Base-by-base conservation (phyloP, 2,113 vertebrate species). In the Albula glossodonta region DNA sequence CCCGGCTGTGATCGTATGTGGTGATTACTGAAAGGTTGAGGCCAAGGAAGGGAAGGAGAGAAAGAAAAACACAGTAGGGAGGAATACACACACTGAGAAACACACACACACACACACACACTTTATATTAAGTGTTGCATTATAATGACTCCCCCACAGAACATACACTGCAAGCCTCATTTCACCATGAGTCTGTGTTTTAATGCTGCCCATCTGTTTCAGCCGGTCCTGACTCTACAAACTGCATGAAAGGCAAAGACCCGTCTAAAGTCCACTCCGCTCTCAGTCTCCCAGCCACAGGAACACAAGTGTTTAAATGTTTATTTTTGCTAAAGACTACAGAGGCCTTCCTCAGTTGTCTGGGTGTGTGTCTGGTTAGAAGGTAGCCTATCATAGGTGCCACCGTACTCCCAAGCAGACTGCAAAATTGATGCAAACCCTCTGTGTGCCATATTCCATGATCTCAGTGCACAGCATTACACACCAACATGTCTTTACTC, bases 1-100 rank as follows among this genome's bases (percentile, higher is more conserved):
- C 83, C 86, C 87, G 93, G 93, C 91, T 91, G 91, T 91, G 90
- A 88, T 95, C 93, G 94, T 89, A 91, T 91, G 90, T 94, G 92
- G 89, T 93, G 94, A 95, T 91, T 94, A 93, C 87, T 90, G 17
- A 90, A 90, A 91, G 90, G 84, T 88, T 89, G 82, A 91, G 85
- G 31, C 77, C 51, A 63, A 81, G 81, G 53, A 83, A 53, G 22
- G 57, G 80, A 51, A 11, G 66, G 19, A 52, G 63, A 57, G 82
- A 51, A 51, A 77, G 31, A 78, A 31, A 78, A 56, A 56, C 53
- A 56, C 53, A 56, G 6, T 2, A 56, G 53, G 7, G 6, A 56
- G 53, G 0, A 56, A 41, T 41, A 41, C 31, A 41, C 31, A 41
- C 31, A 41, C 31, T 41, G 31, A 41, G 31, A 41, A 41, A 41